These are phyloP conservation scores for Solenopsis invicta DNA, from an alignment of 1,140 invertebrate species.

Conservation along the genomic window DNA sequence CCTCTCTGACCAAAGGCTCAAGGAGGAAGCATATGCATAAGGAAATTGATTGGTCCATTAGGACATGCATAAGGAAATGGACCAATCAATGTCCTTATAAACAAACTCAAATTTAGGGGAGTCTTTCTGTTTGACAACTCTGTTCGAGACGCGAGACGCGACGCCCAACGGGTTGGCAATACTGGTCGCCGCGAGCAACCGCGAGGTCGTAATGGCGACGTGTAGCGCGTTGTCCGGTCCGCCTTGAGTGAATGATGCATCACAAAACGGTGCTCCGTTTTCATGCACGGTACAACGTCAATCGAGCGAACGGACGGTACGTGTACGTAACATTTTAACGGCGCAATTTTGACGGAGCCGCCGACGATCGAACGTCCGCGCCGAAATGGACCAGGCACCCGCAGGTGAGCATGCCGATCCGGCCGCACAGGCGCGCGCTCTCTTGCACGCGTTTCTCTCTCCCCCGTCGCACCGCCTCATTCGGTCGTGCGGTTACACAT, in stretches of 20 bases:
- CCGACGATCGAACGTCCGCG: slow-evolving; percentile 32
- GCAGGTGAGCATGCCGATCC: slow-evolving; percentile 74
- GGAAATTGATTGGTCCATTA: no score
- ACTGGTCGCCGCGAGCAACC: slow-evolving; percentile 22
- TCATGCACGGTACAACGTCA: slow-evolving; percentile 20
- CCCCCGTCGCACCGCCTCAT: background rate
- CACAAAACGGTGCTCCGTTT: slow-evolving; percentile 34
- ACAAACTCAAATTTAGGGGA: no score
- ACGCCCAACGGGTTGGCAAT: slow-evolving; percentile 43
- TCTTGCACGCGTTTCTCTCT: background rate
- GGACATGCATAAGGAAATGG: no score
- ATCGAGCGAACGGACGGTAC: slow-evolving; percentile 40
- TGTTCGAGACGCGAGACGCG: no score
- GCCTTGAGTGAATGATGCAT: slow-evolving; percentile 70
- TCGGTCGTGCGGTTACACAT: background rate
- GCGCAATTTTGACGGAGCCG: background rate
- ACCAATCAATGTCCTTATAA: no score
- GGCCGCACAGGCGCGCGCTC: slow-evolving; percentile 63
- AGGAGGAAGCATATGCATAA: no score
- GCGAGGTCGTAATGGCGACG: slow-evolving; percentile 71
- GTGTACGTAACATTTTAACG: slow-evolving; percentile 50
- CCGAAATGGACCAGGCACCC: slow-evolving; percentile 80
- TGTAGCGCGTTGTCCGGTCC: slow-evolving; percentile 74
- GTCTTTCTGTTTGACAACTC: no score
- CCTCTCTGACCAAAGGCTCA: no score